phyloP scores from a whole-genome alignment of 2,888 invertebrate species.

The Hirtodrosophila cameraria region DNA sequence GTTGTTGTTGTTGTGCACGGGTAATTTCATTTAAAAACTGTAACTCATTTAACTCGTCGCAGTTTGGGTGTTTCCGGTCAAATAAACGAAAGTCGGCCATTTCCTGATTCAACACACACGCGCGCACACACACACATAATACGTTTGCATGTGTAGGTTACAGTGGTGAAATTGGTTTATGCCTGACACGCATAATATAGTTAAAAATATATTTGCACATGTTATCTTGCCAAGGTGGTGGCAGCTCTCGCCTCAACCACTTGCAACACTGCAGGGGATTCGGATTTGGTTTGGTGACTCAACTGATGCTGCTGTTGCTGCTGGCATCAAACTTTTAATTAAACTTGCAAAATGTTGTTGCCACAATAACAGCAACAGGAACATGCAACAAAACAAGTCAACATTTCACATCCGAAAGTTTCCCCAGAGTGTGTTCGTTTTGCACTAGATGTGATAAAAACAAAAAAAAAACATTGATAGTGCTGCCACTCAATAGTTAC shows the following conservation, averaged over 20 bases:
- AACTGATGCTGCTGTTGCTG: slow-evolving; percentile 1
- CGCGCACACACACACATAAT: neutral
- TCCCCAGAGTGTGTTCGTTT: neutral
- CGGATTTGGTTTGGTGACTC: slow-evolving; percentile 29
- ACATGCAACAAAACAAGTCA: slow-evolving; percentile 19
- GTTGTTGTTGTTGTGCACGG: slow-evolving; percentile 23
- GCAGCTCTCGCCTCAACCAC: neutral
- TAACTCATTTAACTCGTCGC: slow-evolving; percentile 42
- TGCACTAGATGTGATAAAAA: neutral
- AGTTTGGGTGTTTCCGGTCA: slow-evolving; percentile 46
- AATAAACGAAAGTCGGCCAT: slow-evolving; percentile 19
- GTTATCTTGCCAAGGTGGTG: slow-evolving; percentile 36
- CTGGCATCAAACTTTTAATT: slow-evolving; percentile 65
- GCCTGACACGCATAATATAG: slow-evolving; percentile 54
- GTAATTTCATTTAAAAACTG: slow-evolving; percentile 50
- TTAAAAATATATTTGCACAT: slow-evolving; percentile 64
- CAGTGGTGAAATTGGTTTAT: slow-evolving; percentile 51
- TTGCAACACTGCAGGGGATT: slow-evolving; percentile 6
- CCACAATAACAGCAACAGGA: slow-evolving; percentile 30
- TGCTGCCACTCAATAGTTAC: no score
- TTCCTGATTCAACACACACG: slow-evolving; percentile 21
- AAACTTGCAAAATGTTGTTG: slow-evolving; percentile 68
- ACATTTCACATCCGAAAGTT: neutral
- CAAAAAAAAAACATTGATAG: neutral
- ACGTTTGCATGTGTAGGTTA: slow-evolving; percentile 1